Evolutionary conservation across 2,888 invertebrate genomes (phyloP), one percentile per base, ranked within the genome.

Genomic region (Macrostomum cliftonense): DNA sequence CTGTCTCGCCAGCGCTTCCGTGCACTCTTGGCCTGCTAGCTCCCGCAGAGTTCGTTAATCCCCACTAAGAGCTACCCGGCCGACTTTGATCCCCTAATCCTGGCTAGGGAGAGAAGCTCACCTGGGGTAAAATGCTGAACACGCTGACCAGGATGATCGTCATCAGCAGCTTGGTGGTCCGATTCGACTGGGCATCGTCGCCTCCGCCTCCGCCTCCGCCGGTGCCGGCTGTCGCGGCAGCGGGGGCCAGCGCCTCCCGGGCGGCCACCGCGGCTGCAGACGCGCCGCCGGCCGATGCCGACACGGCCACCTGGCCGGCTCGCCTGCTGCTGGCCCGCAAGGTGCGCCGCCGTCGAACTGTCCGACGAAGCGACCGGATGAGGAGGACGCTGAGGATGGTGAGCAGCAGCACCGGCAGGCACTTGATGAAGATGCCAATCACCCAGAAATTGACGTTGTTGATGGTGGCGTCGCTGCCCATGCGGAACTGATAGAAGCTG

Each of bases 71-170:
- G 28, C 28, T 7, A n/a, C n/a, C n/a, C n/a, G n/a, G n/a, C n/a
- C n/a, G n/a, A n/a, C n/a, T n/a, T n/a, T n/a, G n/a, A n/a, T n/a
- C n/a, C n/a, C n/a, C n/a, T 28, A 4, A 28, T 4, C 9, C 28
- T 7, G 28, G 28, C 28, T 4, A 2, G 14, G 5, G 9, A 43
- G 14, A 20, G n/a, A n/a, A n/a, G 7, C 46, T 51, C 37, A 49
- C 49, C 50, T 49, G 49, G 12, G 49, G 49, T 36, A 49, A 16
- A 49, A 49, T 49, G n/a, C 46, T 17, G 14, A 48, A 5, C 48
- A 49, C 49, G 37, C 46, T 49, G 16, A 49, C 49, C 11, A 49
- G 37, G 13, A 49, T 39, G 14, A 49, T 50, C 12, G 28, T 47
- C 17, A 49, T 37, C 4, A 49, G 38, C 14, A 49, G 28, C 20